Evolutionary conservation across 2,888 invertebrate genomes (phyloP), one percentile per base, ranked within the genome.

Genomic region (Laothoe populi): DNA sequence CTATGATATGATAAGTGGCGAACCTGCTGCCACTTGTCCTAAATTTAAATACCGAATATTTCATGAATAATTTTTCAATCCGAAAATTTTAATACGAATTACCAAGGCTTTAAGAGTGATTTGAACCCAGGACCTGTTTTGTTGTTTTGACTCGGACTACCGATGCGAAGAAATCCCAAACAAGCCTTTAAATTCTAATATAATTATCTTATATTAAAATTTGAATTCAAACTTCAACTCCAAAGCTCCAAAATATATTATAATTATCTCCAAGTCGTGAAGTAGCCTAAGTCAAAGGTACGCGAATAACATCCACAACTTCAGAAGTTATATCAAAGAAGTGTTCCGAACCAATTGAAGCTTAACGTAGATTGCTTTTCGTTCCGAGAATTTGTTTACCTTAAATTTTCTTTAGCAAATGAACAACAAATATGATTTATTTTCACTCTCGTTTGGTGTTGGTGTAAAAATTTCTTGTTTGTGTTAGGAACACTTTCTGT

Each of bases 221-320:
- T 16, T 16, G 5, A 3, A 23, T 11, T 11, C 0, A 4, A 49
- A 49, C 16, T 31, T 31, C 35, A 31, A 53, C 35, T 44, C 5
- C 19, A 26, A 53, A 53, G 53, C 31, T 11, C 53, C 19, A 16
- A 10, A 4, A 53, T 44, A 42, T 5, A 16, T 38, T 13, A 2
- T 13, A 38, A 48, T 48, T 48, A 48, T 5, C n/a, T 48, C 11
- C 11, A 35, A 35, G 35, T 35, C 35, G n/a, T 26, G 5, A 24
- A 26, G n/a, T 42, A 23, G 19, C 4, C 4, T 23, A 19, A 35
- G 16, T 35, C 35, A 11, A 35, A 53, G 19, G 53, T 53, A 23
- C 44, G 8, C 19, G 19, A 46, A 23, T 46, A 46, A 19, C 19
- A 31, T 53, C 8, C 31, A 60, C 63, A 68, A 63, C 64, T 64